Base-by-base conservation (phyloP, 2,888 invertebrate species). In the Scaptomyza tumidula region DNA sequence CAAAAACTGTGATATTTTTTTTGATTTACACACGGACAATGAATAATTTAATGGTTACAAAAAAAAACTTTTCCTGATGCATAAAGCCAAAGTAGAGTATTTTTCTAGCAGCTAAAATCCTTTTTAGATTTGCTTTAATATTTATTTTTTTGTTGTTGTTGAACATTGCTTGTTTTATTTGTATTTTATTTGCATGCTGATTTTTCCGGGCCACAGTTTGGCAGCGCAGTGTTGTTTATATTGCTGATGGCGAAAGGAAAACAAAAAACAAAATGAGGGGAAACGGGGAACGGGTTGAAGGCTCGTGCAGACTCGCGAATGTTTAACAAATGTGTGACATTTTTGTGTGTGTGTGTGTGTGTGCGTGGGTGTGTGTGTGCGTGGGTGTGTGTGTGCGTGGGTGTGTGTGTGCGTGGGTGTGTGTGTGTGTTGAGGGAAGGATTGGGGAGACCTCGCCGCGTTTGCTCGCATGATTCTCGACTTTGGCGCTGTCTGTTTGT, bases 261-360 rank as follows among this genome's bases (percentile, higher is more conserved):
- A 48, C 2, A 39, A 13, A 29, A 39, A 31, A 48, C 0, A 37
- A 16, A 46, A 7, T 7, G 19, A n/a, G n/a, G n/a, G 19, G 19
- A 19, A 19, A 19, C 19, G 45, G 45, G 53, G 53, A 6, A 56
- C 14, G 45, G 44, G 43, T 24, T 43, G 67, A 68, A 67, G 62
- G 62, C 68, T 71, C 53, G 66, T 71, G 71, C 71, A 81, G 73
- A 81, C 65, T 77, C 83, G 71, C 83, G 85, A 88, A 86, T 86
- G 85, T 75, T 88, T 77, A 83, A 86, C 88, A 88, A 88, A 86
- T 88, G 88, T 88, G 85, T 83, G 85, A 86, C 86, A 86, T 83
- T 88, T 80, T 80, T 81, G 76, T 67, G 65, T 63, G 65, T 66
- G 58, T 45, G 48, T 31, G 9, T 31, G 64, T 44, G 24, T 69